phyloP scores from a whole-genome alignment of 2,113 vertebrate genomes.

The Pelodiscus sinensis region DNA sequence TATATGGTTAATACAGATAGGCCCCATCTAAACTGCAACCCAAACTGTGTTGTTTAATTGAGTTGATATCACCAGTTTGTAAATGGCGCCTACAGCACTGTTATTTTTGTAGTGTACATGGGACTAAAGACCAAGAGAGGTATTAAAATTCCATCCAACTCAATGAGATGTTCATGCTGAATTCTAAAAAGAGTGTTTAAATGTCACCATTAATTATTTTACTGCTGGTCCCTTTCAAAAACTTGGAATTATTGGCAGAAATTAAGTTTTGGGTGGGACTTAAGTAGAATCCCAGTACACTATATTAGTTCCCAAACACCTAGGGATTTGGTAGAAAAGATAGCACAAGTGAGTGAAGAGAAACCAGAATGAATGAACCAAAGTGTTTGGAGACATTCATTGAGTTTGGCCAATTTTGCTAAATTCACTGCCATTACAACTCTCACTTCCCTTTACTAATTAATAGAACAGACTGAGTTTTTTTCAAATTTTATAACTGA shows the following conservation, averaged over 20 bases:
- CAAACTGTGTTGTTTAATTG: neutral
- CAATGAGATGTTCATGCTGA: fast-evolving
- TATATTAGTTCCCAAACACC: neutral
- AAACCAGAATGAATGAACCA: neutral
- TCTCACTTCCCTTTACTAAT: neutral
- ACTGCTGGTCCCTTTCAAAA: neutral
- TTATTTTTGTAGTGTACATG: neutral
- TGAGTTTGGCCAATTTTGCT: neutral
- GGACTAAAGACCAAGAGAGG: fast-evolving
- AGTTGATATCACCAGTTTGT: neutral
- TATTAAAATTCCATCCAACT: neutral
- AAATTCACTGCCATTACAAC: neutral
- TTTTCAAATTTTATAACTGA: neutral
- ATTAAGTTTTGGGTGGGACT: neutral
- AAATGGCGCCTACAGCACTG: neutral
- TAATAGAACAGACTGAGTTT: neutral
- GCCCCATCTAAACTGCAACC: neutral
- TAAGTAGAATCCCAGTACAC: neutral
- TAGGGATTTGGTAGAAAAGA: neutral
- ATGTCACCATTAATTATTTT: neutral
- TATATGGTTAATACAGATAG: neutral
- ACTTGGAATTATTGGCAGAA: neutral
- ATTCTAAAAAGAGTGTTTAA: neutral
- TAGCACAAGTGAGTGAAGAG: neutral
- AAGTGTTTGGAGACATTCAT: neutral